Evolutionary conservation across 2,888 invertebrate species (phyloP).

Genomic region (Mallateleia sp.): DNA sequence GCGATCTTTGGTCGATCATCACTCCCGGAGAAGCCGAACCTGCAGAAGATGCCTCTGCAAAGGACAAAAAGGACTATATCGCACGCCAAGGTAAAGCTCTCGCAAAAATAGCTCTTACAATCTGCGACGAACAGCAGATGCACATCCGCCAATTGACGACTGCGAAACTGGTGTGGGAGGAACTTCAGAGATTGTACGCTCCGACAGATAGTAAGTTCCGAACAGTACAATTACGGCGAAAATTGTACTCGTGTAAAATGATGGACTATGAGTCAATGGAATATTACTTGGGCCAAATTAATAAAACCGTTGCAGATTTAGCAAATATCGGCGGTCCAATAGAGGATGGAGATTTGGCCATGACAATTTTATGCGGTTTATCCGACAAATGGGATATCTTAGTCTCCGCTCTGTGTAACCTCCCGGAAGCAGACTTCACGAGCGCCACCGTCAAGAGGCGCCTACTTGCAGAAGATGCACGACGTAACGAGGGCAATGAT

Average conservation of each 20-base stretch:
- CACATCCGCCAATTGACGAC: constrained; percentile 25
- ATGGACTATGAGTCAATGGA: constrained; percentile 7
- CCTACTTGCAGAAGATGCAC: constrained; percentile 53
- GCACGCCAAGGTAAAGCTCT: constrained; percentile 34
- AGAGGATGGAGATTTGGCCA: constrained; percentile 59
- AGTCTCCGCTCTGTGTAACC: constrained; percentile 40
- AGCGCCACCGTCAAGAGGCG: constrained; percentile 30
- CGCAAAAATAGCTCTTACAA: constrained; percentile 52
- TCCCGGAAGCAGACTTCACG: constrained; percentile 37
- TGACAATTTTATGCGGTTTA: constrained; percentile 55
- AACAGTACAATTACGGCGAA: constrained; percentile 43
- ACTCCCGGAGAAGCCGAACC: constrained; percentile 38
- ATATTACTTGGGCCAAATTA: constrained; percentile 47
- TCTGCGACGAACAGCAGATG: constrained; percentile 59
- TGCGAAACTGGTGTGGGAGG: constrained; percentile 55
- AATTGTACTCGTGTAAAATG: constrained; percentile 43
- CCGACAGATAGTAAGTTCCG: constrained; percentile 56
- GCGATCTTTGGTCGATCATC: constrained; percentile 36
- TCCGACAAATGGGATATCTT: constrained; percentile 50
- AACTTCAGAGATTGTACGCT: constrained; percentile 53
- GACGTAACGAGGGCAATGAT: no score
- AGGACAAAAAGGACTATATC: constrained; percentile 16
- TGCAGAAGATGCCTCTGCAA: constrained; percentile 12
- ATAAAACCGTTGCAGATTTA: constrained; percentile 47
- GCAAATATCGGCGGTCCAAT: constrained; percentile 50